Evolutionary conservation across 1,140 invertebrate species (phyloP).

Genomic region (Drosophila seguyi): DNA sequence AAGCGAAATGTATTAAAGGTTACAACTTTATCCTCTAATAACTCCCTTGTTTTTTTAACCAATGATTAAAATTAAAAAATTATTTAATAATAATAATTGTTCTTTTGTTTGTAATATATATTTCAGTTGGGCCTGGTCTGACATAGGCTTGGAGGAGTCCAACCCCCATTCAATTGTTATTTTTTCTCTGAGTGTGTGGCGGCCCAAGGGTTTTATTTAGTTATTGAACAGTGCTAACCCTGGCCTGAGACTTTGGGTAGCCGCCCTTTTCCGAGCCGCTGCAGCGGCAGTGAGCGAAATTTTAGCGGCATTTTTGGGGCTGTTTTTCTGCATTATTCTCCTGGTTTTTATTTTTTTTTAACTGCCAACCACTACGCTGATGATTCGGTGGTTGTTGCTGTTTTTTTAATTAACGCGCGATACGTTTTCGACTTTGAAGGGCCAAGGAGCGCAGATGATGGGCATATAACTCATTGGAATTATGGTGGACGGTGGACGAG

Average conservation of each 20-base stretch:
- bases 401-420: conserved; percentile 80
- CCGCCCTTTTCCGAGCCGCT: conserved; percentile 48
- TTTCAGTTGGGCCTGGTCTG: no score
- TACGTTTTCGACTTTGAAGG: conserved; percentile 77
- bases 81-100: no score
- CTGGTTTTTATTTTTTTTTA: background rate
- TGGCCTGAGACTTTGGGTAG: conserved; percentile 30
- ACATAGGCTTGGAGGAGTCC: no score
- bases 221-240: conserved; percentile 71
- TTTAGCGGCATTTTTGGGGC: conserved; percentile 82
- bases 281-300: conserved; percentile 38
- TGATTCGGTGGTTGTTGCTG: conserved; percentile 52
- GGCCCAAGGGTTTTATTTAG: conserved; percentile 77
- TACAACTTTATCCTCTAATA: no score
- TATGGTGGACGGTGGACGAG: conserved; percentile 51
- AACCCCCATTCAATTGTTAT: no score
- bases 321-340: conserved; percentile 60
- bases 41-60: no score
- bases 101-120: no score
- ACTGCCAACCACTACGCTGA: conserved; percentile 10
- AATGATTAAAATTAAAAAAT: no score
- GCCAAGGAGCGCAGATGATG: conserved; percentile 72
- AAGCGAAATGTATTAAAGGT: no score
- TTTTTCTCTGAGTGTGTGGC: conserved; percentile 13
- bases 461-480: conserved; percentile 80